Base-by-base conservation (phyloP, 2,113 vertebrate genomes). In the Rousettus leschenaultii region DNA sequence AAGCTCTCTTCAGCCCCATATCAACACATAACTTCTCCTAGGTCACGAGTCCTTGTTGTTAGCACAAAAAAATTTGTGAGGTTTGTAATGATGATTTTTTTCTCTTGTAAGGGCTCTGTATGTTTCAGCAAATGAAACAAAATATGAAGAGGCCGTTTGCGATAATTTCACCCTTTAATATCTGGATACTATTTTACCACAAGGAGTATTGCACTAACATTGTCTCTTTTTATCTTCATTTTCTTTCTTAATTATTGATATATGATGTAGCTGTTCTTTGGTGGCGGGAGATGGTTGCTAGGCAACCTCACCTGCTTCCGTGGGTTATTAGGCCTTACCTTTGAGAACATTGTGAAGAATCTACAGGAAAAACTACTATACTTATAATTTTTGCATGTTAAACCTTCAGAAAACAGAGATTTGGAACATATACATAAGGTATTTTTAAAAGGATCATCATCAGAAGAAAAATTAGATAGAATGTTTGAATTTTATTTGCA, bases 231-330 rank as follows among this genome's bases (percentile, higher is more conserved):
- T 57, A 7, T 84, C 78, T 68, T 85, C 55, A 66, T 53, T 65
- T 94, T 89, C 35, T 57, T 8, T 73, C 19, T 93, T 89, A 75
- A 95, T 94, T 86, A 57, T 83, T 93, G 15, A 68, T 74, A 26
- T 71, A 2, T 79, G 63, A 83, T 26, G 79, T 84, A 35, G 30
- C 30, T 87, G 48, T 43, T 78, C 48, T 89, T 89, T n/a, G 30
- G 70, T 61, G 53, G 43, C 51, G 18, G 57, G 35, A 73, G 51
- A 89, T 65, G 24, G 95, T 97, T 96, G 89, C 95, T 86, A 95
- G 71, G 94, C 87, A 96, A 95, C 85, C 35, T 92, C 65, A 40
- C n/a, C 51, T 86, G 24, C 74, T 48, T 57, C 21, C 53, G 3
- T 74, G n/a, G 10, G 5, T 73, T 74, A 16, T 89, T 75, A 28